Evolutionary conservation across 2,888 invertebrate genomes (phyloP).

Genomic region (Calliphora vomitoria): DNA sequence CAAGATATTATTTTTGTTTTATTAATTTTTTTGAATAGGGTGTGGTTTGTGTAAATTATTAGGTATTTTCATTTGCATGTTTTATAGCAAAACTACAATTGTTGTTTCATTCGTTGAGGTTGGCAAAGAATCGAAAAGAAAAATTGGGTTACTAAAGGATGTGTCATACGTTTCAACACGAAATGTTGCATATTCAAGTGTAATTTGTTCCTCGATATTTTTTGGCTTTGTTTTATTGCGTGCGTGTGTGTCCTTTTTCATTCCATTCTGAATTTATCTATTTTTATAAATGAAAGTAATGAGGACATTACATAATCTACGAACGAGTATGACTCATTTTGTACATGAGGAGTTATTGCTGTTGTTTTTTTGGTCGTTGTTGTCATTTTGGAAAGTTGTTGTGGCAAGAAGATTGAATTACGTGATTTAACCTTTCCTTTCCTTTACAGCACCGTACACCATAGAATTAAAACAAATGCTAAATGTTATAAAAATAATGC

Average conservation of each 20-base stretch:
- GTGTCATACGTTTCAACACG: conserved; percentile 30
- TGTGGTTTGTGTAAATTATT: conserved; percentile 31
- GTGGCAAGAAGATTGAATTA: conserved; percentile 47
- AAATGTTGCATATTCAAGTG: conserved; percentile 45
- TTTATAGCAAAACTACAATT: neutral
- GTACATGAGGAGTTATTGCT: conserved; percentile 26
- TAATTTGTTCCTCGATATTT: conserved; percentile 6
- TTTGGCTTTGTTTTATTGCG: neutral
- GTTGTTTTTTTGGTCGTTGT: neutral
- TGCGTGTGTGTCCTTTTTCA: neutral
- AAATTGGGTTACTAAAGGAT: conserved; percentile 9
- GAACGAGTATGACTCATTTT: conserved; percentile 58
- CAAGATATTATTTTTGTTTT: neutral
- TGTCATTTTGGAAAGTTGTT: conserved; percentile 54
- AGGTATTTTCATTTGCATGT: conserved; percentile 1
- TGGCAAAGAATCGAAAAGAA: neutral
- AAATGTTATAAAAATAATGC: neutral
- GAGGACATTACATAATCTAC: conserved; percentile 61
- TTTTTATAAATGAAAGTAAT: conserved; percentile 47
- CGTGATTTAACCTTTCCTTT: conserved; percentile 43
- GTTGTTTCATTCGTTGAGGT: neutral
- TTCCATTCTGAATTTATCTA: conserved; percentile 13
- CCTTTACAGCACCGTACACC: neutral
- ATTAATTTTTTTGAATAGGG: conserved; percentile 23
- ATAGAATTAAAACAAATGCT: neutral